Base-by-base conservation (phyloP, 2,888 invertebrate species). In the Eupeodes luniger region DNA sequence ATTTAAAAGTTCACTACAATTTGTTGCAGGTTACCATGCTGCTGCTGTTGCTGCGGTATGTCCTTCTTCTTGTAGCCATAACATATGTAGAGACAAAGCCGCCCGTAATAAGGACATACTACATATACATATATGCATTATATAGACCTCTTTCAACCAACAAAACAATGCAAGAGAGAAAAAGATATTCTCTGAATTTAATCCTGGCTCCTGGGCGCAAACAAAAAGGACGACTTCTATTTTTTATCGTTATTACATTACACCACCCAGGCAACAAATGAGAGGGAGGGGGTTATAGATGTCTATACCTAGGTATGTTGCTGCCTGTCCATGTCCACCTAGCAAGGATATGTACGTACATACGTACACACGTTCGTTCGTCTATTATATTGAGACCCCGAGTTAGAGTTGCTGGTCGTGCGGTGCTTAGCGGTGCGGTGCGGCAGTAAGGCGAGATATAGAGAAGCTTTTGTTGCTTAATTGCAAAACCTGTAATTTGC, bases 401-500 rank as follows among this genome's bases (percentile, higher is more conserved):
- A 40, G 40, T 40, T 47, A 10, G 66, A 27, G 16, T n/a, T 67
- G 75, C 47, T 75, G 10, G 62, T 19, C 14, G 70, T 34, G 5
- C 7, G 12, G 7, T 44, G 47, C 9, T n/a, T n/a, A n/a, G n/a
- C n/a, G n/a, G 70, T 34, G 5, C 7, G 12, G 7, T 44, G 47
- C 9, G 40, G 6, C 1, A 40, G 40, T 19, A 19, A 19, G 19
- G 19, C 19, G 19, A 59, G 19, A 59, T n/a, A 11, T 40, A 59
- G 57, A 44, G 75, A 57, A 62, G 84, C 72, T 85, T 88, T 78
- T 81, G 88, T 85, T 88, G 81, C 88, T 88, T 88, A 88, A 88
- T 88, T 88, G 88, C 88, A 85, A 88, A 88, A 88, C 88, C 88
- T 88, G 88, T 88, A 88, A 88, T 88, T 88, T 88, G 84, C 78